These are phyloP conservation scores for Sebastes steindachneri DNA, from an alignment of 2,797 vertebrate genomes.

Conservation along the genomic window DNA sequence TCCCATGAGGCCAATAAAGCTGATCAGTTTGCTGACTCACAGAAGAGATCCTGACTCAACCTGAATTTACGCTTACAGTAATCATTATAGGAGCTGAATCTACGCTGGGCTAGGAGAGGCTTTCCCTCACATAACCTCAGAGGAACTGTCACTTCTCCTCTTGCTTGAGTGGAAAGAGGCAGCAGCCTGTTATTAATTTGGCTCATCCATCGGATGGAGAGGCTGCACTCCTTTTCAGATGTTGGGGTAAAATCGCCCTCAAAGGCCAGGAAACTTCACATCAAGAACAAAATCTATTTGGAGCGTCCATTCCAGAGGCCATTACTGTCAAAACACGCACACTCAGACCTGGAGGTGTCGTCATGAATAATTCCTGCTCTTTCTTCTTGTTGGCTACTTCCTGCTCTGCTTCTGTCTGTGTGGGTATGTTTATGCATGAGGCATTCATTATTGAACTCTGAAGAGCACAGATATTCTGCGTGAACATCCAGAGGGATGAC, in stretches of 20 bases:
- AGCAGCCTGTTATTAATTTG: constrained; percentile 8
- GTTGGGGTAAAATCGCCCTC: constrained; percentile 25
- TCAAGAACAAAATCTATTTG: constrained; percentile 60
- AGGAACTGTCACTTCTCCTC: constrained; percentile 4
- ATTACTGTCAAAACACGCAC: constrained; percentile 59
- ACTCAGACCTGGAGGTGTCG: constrained; percentile 55
- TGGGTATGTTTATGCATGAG: constrained; percentile 71
- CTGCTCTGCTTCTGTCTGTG: constrained; percentile 61
- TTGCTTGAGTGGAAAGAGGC: background rate
- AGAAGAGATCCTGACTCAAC: constrained; percentile 2
- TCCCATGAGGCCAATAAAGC: constrained; percentile 1
- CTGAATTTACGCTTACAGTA: background rate
- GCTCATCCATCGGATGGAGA: constrained; percentile 26
- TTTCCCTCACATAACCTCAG: background rate
- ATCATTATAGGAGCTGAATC: background rate
- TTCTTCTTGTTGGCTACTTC: constrained; percentile 63
- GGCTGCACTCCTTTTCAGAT: constrained; percentile 20
- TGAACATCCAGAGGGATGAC: constrained; percentile 56
- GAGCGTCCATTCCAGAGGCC: constrained; percentile 57
- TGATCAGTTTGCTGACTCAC: constrained; percentile 32
- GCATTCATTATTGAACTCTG: constrained; percentile 69
- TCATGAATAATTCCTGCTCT: constrained; percentile 74
- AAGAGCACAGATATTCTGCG: constrained; percentile 65
- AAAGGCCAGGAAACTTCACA: constrained; percentile 34
- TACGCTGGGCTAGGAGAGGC: background rate